Conservation (phyloP, 2,888 invertebrate genomes). For the Cabera pusaria region DNA sequence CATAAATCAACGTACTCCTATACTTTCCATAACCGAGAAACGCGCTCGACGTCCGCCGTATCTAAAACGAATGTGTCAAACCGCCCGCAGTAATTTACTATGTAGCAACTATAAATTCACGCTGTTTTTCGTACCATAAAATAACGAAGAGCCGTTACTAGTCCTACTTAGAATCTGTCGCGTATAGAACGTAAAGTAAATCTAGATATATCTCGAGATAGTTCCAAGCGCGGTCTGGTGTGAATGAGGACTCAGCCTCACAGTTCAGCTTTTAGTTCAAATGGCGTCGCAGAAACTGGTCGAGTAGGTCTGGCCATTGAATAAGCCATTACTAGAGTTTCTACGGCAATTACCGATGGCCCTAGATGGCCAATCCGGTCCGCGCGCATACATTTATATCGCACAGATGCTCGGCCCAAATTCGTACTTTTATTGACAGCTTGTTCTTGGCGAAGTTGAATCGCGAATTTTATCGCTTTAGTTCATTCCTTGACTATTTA, state of each 20-base stretch:
- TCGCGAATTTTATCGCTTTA: constrained; percentile 6
- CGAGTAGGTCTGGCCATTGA: constrained; percentile 49
- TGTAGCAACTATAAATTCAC: constrained; percentile 25
- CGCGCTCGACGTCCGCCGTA: constrained; percentile 10
- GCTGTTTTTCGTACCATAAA: constrained; percentile 18
- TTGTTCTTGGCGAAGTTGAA: constrained; percentile 1
- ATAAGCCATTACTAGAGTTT: constrained; percentile 74
- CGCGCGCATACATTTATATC: constrained; percentile 54
- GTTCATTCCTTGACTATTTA: no score
- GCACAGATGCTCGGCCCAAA: constrained; percentile 51
- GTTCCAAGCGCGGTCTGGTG: constrained; percentile 17
- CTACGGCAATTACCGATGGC: constrained; percentile 66
- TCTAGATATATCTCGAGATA: constrained; percentile 22
- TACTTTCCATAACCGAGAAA: no score
- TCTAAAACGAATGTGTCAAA: constrained; percentile 24
- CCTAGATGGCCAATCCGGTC: constrained; percentile 57
- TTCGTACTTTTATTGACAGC: constrained; percentile 26
- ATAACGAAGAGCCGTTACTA: constrained; percentile 11
- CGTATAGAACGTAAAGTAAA: constrained; percentile 10
- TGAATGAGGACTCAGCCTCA: constrained; percentile 31
- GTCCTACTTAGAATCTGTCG: constrained; percentile 20
- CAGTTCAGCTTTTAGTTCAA: constrained; percentile 15
- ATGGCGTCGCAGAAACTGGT: constrained; percentile 46
- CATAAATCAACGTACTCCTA: no score
- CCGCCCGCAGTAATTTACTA: constrained; percentile 22